These are phyloP conservation scores for Zonitis immaculata DNA, from an alignment of 2,888 invertebrate genomes.

Conservation along the genomic window DNA sequence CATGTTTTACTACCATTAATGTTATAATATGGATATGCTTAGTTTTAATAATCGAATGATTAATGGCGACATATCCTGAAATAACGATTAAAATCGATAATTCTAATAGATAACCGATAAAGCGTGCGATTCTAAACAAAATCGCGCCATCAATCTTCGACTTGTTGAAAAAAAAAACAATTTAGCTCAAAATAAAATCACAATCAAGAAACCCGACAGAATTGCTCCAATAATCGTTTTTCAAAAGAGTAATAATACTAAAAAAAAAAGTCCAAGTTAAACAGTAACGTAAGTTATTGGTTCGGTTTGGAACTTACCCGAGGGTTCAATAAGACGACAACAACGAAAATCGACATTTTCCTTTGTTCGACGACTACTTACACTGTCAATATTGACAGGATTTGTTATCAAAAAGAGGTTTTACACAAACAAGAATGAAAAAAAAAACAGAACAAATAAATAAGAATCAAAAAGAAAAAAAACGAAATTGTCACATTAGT, in stretches of 20 bases:
- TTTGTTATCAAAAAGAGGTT: not conserved
- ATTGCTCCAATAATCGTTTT: no score
- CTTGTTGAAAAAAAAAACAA: no score
- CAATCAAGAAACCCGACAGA: no score
- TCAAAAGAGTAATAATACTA: not conserved
- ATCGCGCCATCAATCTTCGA: no score
- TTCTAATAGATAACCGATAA: no score
- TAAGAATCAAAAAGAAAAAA: no score
- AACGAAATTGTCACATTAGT: not conserved
- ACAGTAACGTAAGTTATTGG: slow-evolving; percentile 21
- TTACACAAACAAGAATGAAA: no score
- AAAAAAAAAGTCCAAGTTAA: not conserved
- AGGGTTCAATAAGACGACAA: slow-evolving; percentile 24
- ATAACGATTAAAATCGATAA: no score
- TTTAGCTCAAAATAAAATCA: no score
- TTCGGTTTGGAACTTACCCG: slow-evolving; percentile 24
- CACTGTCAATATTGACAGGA: slow-evolving; percentile 29
- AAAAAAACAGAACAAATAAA: no score
- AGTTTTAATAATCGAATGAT: not conserved
- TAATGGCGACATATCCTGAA: not conserved
- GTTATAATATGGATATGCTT: not conserved
- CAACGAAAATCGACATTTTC: slow-evolving; percentile 18
- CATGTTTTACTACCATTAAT: not conserved
- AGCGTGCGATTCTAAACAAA: no score
- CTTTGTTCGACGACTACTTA: slow-evolving; percentile 14